Evolutionary conservation across 2,113 vertebrate genomes (phyloP).

Genomic region (Antechinus stuartii): DNA sequence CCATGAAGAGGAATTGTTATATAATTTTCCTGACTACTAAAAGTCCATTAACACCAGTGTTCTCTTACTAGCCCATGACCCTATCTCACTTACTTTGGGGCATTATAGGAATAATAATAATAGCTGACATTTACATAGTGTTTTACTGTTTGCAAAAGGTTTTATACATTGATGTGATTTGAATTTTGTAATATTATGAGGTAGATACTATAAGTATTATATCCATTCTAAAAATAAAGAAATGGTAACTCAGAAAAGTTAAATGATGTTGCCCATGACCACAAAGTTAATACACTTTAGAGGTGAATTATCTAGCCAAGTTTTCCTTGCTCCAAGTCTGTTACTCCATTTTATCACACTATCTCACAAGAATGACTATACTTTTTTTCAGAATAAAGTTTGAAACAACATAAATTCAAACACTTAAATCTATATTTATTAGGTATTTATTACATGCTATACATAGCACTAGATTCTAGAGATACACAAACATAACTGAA

Average conservation of each 20-base stretch:
- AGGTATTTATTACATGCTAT: neutral
- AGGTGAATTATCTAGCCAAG: neutral
- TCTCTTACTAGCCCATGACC: slow-evolving; percentile 21
- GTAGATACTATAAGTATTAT: neutral
- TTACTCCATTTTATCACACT: neutral
- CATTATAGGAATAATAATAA: neutral
- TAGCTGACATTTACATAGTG: neutral
- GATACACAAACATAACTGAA: neutral
- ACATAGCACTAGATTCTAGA: neutral
- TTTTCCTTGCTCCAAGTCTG: neutral
- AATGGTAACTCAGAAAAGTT: neutral
- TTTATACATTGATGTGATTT: neutral
- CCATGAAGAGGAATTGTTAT: slow-evolving; percentile 71
- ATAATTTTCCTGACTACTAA: slow-evolving; percentile 65
- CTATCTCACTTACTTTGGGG: slow-evolving; percentile 18
- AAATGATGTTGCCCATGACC: neutral
- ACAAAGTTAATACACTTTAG: neutral
- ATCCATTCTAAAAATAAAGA: neutral
- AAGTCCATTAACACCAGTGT: slow-evolving; percentile 27
- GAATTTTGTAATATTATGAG: neutral
- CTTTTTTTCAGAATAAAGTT: neutral
- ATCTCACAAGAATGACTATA: neutral
- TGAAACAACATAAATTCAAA: neutral
- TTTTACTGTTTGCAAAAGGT: neutral
- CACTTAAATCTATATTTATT: neutral